Conservation (phyloP, 2,113 vertebrate species). For the Chionomys nivalis region DNA sequence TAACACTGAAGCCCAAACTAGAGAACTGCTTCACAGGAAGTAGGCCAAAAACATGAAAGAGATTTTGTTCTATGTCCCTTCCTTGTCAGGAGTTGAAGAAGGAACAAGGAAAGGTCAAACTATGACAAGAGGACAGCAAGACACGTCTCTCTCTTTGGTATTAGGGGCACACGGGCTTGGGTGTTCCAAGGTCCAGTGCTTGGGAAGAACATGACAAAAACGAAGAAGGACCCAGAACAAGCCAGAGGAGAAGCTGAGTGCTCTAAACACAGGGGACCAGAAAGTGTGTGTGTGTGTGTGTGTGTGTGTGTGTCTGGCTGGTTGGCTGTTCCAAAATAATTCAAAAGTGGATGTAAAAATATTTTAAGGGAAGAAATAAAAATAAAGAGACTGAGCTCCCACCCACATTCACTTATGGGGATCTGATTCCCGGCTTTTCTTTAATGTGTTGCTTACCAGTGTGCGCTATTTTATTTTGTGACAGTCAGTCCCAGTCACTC, state of each 20-base stretch:
- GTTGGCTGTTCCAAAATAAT: background rate
- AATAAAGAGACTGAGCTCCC: background rate
- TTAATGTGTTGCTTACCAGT: slow-evolving; percentile 5
- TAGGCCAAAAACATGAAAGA: background rate
- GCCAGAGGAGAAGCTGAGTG: background rate
- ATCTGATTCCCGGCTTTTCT: background rate
- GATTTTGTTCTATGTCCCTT: background rate
- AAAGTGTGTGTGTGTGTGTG: background rate
- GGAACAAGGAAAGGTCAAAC: background rate
- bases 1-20: background rate
- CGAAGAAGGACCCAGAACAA: background rate
- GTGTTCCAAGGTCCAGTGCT: background rate
- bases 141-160: background rate
- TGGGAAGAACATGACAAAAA: slow-evolving; percentile 17
- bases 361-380: slow-evolving; percentile 10
- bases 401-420: background rate
- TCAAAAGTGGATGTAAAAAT: background rate
- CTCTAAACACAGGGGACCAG: background rate
- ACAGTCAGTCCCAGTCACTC: background rate
- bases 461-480: background rate
- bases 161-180: background rate
- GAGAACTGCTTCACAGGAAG: background rate
- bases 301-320: background rate
- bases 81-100: background rate
- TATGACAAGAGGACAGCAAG: background rate